A percentile compares a stretch with the other conserved stretches of the same genome.
Evolutionary conservation across 2,888 invertebrate species (phyloP).

Genomic region (Cinara cedri): DNA sequence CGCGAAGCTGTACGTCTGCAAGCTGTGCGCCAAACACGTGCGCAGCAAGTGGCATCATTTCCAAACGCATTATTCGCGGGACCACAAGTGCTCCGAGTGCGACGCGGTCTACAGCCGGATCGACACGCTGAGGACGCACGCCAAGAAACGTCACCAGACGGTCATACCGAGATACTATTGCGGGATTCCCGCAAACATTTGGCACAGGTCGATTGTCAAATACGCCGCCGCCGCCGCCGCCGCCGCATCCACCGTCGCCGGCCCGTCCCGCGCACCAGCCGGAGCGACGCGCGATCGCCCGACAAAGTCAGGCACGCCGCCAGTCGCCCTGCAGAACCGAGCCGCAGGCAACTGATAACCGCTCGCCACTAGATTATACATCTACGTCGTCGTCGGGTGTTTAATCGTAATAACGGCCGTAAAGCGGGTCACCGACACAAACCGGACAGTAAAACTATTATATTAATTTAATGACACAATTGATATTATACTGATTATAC

Average conservation of each 20-base stretch:
- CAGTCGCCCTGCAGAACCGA: too few species aligned
- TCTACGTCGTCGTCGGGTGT: too few species aligned
- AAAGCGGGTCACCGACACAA: too few species aligned
- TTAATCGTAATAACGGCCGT: too few species aligned
- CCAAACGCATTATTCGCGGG: constrained; percentile 66
- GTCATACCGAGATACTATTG: constrained; percentile 58
- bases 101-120: constrained; percentile 86
- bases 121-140: constrained; percentile 82
- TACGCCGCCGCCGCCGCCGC: not conserved
- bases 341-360: too few species aligned
- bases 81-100: constrained; percentile 75
- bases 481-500: too few species aligned
- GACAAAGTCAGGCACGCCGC: not conserved
- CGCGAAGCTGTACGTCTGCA: constrained; percentile 67
- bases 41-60: constrained; percentile 73
- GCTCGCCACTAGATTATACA: too few species aligned
- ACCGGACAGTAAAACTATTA: too few species aligned
- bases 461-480: too few species aligned
- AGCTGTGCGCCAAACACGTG: constrained; percentile 71
- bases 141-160: constrained; percentile 70
- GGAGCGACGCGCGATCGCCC: not conserved
- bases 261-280: not conserved
- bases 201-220: constrained; percentile 35
- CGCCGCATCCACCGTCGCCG: not conserved
- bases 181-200: constrained; percentile 55